Conservation (phyloP, 2,797 vertebrate genomes). For the Streptopelia turtur region DNA sequence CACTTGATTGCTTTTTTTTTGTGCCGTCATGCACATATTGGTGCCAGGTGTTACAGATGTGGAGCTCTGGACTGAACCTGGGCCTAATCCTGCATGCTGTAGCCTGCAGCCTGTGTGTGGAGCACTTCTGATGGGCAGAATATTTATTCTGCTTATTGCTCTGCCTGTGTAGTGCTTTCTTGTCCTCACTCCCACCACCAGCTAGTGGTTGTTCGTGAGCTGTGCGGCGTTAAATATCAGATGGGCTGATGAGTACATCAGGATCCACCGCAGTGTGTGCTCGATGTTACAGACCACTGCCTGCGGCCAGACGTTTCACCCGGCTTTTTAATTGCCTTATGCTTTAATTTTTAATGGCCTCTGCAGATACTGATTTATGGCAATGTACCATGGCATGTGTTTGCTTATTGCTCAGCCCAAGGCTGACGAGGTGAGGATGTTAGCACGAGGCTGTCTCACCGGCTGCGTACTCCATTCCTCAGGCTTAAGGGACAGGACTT, state of each 20-base stretch:
- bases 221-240: neutral
- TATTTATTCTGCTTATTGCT: neutral
- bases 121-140: neutral
- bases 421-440: neutral
- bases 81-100: neutral
- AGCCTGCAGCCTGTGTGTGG: neutral
- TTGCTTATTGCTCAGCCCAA: neutral
- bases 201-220: neutral
- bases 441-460: neutral
- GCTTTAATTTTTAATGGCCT: neutral
- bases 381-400: neutral
- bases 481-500: neutral
- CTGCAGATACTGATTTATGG: neutral
- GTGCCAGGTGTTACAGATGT: neutral
- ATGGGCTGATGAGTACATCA: neutral
- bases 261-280: neutral
- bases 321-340: neutral
- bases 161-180: neutral
- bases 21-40: neutral
- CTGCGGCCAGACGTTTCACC: neutral
- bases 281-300: neutral
- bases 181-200: neutral
- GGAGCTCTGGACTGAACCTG: neutral
- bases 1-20: neutral
- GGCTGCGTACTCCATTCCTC: neutral